Base-by-base conservation (phyloP, 2,113 vertebrate species). In the Agapornis roseicollis region DNA sequence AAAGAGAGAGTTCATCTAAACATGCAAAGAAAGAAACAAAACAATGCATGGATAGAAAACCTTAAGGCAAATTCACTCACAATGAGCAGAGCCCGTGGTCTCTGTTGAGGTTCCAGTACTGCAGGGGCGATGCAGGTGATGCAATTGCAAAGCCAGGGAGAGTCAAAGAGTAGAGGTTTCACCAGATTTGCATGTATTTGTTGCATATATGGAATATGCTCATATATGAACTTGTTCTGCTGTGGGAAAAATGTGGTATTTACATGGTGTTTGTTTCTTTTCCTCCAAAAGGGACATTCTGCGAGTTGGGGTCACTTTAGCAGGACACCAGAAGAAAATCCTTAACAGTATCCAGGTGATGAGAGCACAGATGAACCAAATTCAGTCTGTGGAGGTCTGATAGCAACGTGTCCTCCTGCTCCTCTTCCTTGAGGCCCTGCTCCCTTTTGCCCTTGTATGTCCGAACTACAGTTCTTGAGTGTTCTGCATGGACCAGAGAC, bases 301-400 rank as follows among this genome's bases (percentile, higher is more conserved):
- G 52, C 98, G 98, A 97, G 98, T 99, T 3, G 99, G 99, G 58
- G 99, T 99, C 91, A 99, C 98, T n/a, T 96, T 99, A 94, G 99
- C 99, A 7, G 99, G 99, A 70, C 99, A 99, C 97, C 99, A 99
- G 98, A 99, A 99, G 98, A 99, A 99, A 97, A 99, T 99, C 85
- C 98, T 99, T 87, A 99, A 99, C 98, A 99, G 99, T 85, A 98
- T 99, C 97, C 99, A 99, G 98, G 98, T 99, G 98, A 99, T 99
- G 99, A 98, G 99, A 93, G 99, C 99, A 88, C 99, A 99, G 97
- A 99, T 99, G 99, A 99, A 99, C 97, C 99, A 99, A 98, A 99
- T 99, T 88, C 99, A 99, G 92, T 99, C 99, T 37, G 99, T 99
- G 97, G 99, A 99, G 98, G 99, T 99, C 96, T 99, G 98, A 99